A percentile compares a stretch with the other conserved stretches of the same genome.
Conservation (phyloP, 2,888 invertebrate genomes). For the Himalopsyche tibetana region DNA sequence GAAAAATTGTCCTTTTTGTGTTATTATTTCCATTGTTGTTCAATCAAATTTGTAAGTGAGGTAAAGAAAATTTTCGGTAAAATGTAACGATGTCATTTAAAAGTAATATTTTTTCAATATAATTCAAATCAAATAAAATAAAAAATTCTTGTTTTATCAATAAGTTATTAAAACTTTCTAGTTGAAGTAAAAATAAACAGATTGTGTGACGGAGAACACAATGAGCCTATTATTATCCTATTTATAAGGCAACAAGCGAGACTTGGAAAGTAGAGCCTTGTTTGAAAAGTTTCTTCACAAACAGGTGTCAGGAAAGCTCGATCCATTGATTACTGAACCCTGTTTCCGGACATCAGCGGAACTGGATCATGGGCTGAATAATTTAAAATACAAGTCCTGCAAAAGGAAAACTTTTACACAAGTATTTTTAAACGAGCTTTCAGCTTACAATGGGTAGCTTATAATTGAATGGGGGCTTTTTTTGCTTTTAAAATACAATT, state of each 20-base stretch:
- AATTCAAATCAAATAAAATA: too few species aligned
- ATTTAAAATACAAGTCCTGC: constrained; percentile 18
- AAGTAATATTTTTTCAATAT: too few species aligned
- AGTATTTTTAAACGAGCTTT: constrained; percentile 31
- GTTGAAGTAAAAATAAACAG: too few species aligned
- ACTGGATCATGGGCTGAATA: constrained; percentile 43
- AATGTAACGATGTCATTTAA: too few species aligned
- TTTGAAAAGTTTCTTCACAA: constrained; percentile 22
- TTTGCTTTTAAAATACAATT: background rate
- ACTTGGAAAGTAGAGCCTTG: background rate
- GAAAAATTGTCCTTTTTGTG: too few species aligned
- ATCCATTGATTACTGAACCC: constrained; percentile 42
- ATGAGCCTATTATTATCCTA: constrained; percentile 1
- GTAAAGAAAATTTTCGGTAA: too few species aligned
- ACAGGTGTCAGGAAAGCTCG: constrained; percentile 48
- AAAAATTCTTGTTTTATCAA: too few species aligned
- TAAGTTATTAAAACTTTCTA: too few species aligned
- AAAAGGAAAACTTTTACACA: constrained; percentile 11
- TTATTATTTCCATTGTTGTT: too few species aligned
- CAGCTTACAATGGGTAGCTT: background rate
- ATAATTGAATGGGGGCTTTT: background rate
- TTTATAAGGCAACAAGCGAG: constrained; percentile 10
- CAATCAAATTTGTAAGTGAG: too few species aligned
- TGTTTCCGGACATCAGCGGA: constrained; percentile 34
- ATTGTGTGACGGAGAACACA: background rate